phyloP scores from a whole-genome alignment of 2,888 invertebrate genomes.

The Podotricha telesiphe region DNA sequence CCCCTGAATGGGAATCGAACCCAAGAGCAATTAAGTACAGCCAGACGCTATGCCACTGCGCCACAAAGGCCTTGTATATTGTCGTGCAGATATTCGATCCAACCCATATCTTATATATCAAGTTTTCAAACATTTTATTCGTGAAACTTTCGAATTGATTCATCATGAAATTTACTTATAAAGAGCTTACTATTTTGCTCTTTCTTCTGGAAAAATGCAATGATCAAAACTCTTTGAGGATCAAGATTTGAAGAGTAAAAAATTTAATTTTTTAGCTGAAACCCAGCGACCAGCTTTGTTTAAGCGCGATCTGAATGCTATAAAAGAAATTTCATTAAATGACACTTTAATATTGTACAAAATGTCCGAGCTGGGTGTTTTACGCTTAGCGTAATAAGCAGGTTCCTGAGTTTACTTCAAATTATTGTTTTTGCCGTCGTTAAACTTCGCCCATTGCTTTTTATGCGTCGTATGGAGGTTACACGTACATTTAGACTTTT shows the following conservation, averaged over 20 bases:
- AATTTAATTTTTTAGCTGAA: constrained; percentile 4
- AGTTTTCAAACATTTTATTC: neutral
- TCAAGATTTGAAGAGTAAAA: constrained; percentile 6
- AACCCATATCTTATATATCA: too few species aligned
- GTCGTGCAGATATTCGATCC: too few species aligned
- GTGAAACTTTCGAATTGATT: neutral
- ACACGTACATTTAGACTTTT: constrained; percentile 1
- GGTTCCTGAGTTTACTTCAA: constrained; percentile 21
- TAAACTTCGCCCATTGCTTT: constrained; percentile 22
- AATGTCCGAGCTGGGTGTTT: constrained; percentile 28
- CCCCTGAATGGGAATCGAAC: too few species aligned
- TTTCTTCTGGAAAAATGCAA: constrained; percentile 8
- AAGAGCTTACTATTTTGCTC: neutral
- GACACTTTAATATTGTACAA: constrained; percentile 35
- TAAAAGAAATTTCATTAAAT: constrained; percentile 38
- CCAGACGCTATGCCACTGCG: too few species aligned
- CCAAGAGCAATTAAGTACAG: too few species aligned
- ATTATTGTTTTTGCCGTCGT: constrained; percentile 22
- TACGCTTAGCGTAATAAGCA: constrained; percentile 34
- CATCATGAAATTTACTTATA: neutral
- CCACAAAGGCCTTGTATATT: too few species aligned
- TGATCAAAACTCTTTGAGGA: constrained; percentile 18
- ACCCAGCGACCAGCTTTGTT: constrained; percentile 18
- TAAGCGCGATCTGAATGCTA: constrained; percentile 35
- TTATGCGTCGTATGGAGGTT: constrained; percentile 21